Base-by-base conservation (phyloP, 2,113 vertebrate genomes). In the Antechinus flavipes region DNA sequence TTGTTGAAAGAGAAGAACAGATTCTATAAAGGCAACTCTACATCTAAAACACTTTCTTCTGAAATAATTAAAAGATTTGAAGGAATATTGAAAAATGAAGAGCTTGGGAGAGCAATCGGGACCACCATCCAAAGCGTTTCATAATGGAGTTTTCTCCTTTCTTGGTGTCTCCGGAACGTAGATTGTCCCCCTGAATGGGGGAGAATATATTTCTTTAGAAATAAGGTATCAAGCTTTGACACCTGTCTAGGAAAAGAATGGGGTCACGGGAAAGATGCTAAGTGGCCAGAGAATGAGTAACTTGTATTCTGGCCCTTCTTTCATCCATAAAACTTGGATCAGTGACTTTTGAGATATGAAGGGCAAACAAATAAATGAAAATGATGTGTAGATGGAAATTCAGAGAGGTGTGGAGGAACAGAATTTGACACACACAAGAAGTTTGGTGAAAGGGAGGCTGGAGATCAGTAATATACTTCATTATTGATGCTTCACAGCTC, bases 401-500 rank as follows among this genome's bases (percentile, higher is more conserved):
- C 97, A 96, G 49, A 95, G 94, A 97, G 55, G 96, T 97, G 95
- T 97, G 96, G 94, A 97, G 55, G 96, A 84, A 46, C 93, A 97
- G 96, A 97, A 97, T 97, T 96, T 61, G 94, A 94, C 93, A 94
- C 84, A 94, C 94, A 68, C 96, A 92, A 55, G 95, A 94, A 96
- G 95, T 92, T 94, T 97, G 97, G 95, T 96, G 96, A 94, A 93
- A 96, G 95, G 96, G 95, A 76, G 93, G 95, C 50, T 84, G 95
- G 47, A 95, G 96, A 94, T 93, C 95, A 23, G 95, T 97, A 95
- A 98, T 96, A 98, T 47, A 92, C 96, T 95, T 98, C 98, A 97
- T 98, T 98, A 98, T 91, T 96, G 97, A 97, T 0, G 94, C 97
- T 97, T 98, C 98, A 96, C 97, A 97, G 98, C 95, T 90, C 91